Percentiles rank a stretch among this genome's conserved stretches.
Evolutionary conservation across 2,888 invertebrate species (phyloP).

Genomic region (Athalia rosae): DNA sequence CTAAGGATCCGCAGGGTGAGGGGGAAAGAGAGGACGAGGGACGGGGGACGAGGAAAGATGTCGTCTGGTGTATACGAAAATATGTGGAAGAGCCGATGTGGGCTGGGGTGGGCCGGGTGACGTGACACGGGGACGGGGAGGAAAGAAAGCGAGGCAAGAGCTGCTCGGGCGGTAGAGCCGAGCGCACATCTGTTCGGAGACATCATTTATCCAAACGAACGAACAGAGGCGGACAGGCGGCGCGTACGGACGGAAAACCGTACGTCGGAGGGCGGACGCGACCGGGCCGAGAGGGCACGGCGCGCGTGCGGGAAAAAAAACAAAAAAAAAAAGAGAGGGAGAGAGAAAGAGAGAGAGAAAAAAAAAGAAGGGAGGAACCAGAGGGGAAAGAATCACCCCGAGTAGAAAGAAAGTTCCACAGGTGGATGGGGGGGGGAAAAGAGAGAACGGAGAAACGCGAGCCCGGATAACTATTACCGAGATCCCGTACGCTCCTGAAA

Average conservation of each 20-base stretch:
- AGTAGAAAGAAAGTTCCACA: slow-evolving; percentile 46
- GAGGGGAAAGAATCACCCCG: slow-evolving; percentile 41
- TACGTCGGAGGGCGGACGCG: slow-evolving; percentile 36
- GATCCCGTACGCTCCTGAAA: slow-evolving; percentile 42
- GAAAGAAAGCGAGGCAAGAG: slow-evolving; percentile 37
- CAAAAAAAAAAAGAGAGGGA: slow-evolving; percentile 7
- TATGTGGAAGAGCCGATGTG: slow-evolving; percentile 7
- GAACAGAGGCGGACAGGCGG: slow-evolving; percentile 47
- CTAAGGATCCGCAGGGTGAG: background rate
- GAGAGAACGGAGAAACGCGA: slow-evolving; percentile 50
- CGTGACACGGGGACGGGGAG: slow-evolving; percentile 18
- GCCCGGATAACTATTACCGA: slow-evolving; percentile 32
- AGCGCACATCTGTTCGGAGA: slow-evolving; percentile 50
- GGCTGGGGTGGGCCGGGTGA: slow-evolving; percentile 46
- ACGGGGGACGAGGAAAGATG: background rate
- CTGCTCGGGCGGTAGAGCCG: background rate
- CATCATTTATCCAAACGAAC: slow-evolving; percentile 49
- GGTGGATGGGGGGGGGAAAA: slow-evolving; percentile 47
- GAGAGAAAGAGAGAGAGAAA: slow-evolving; percentile 39
- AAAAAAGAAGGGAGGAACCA: slow-evolving; percentile 32
- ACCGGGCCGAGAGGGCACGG: slow-evolving; percentile 33
- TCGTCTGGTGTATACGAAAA: background rate
- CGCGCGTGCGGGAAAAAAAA: slow-evolving; percentile 30
- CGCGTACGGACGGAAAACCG: slow-evolving; percentile 24
- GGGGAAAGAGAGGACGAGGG: background rate